These are phyloP conservation scores for Subanguina moxae DNA, from an alignment of 1,140 invertebrate species.

Conservation along the genomic window DNA sequence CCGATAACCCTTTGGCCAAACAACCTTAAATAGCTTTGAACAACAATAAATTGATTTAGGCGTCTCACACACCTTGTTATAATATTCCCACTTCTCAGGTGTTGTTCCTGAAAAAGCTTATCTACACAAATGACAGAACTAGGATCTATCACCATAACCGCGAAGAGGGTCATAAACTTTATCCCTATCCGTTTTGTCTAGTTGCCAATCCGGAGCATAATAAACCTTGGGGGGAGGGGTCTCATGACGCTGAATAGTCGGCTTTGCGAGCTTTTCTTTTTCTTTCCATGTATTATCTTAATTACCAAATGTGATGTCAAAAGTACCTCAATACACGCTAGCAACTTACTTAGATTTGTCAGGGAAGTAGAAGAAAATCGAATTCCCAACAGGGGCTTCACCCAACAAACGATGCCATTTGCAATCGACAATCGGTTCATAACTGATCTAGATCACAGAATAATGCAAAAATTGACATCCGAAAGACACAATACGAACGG, in stretches of 20 bases:
- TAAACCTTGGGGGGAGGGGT: slow-evolving; percentile 47
- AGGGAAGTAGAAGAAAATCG: too few species aligned
- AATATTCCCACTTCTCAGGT: slow-evolving; percentile 59
- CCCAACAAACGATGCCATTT: too few species aligned
- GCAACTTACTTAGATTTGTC: too few species aligned
- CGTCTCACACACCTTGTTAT: slow-evolving; percentile 53
- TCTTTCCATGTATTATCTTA: slow-evolving; percentile 28
- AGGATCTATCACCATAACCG: slow-evolving; percentile 21
- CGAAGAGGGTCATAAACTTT: slow-evolving; percentile 36
- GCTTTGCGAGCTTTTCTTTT: slow-evolving; percentile 32
- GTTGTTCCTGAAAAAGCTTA: slow-evolving; percentile 26
- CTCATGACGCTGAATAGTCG: slow-evolving; percentile 53
- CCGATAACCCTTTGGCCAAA: slow-evolving; percentile 55
- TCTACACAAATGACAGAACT: too few species aligned
- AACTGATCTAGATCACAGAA: too few species aligned
- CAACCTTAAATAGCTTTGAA: slow-evolving; percentile 38
- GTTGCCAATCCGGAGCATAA: slow-evolving; percentile 57
- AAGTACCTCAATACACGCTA: too few species aligned
- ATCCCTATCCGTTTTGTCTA: slow-evolving; percentile 35
- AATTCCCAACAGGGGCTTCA: too few species aligned
- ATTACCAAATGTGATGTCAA: not conserved
- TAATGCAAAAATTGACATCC: too few species aligned
- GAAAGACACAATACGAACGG: too few species aligned
- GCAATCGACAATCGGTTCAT: too few species aligned
- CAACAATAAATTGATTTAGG: too few species aligned